Base-by-base conservation (phyloP, 2,888 invertebrate genomes). In the Galeruca laticollis region DNA sequence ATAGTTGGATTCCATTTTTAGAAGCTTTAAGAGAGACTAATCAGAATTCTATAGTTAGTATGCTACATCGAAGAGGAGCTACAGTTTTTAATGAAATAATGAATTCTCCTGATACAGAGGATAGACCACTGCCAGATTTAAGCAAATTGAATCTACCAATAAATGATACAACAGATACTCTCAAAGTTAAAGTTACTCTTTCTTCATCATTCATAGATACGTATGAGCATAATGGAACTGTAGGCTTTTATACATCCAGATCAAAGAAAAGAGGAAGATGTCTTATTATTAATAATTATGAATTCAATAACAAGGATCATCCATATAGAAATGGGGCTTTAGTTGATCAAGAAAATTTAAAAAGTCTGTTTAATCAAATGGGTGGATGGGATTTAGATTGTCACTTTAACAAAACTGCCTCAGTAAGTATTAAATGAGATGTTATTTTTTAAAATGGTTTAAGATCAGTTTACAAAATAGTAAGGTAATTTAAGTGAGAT, bases 261-360 rank as follows among this genome's bases (percentile, higher is more conserved):
- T 87, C 89, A 0, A 84, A 84, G 69, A 83, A 87, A 60, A 88
- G 91, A 70, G 91, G 92, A 21, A 85, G 89, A 43, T 84, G 90
- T 21, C 84, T 91, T 20, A 86, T 91, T 78, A 89, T 91, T 72
- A 91, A 90, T 78, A 91, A 90, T 79, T 87, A 88, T 33, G 82
- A 87, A 69, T 91, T 90, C 82, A 57, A 60, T 20, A 68, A 86
- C 8, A 64, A 85, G 4, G 86, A 86, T 72, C 71, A 76, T 57
- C 70, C 78, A 37, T 80, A 82, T 75, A 87, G 91, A 43, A 81
- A 82, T 47, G 92, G 91, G 61, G 90, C 89, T 26, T 84, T 87
- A 60, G 84, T 86, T 1, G 92, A 92, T 85, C 86, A 87, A 75
- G 77, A 83, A 35, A 89, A 89, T 75, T 86, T 92, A 73, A 86